Evolutionary conservation across 2,113 vertebrate genomes (phyloP).

Genomic region (Theropithecus gelada): DNA sequence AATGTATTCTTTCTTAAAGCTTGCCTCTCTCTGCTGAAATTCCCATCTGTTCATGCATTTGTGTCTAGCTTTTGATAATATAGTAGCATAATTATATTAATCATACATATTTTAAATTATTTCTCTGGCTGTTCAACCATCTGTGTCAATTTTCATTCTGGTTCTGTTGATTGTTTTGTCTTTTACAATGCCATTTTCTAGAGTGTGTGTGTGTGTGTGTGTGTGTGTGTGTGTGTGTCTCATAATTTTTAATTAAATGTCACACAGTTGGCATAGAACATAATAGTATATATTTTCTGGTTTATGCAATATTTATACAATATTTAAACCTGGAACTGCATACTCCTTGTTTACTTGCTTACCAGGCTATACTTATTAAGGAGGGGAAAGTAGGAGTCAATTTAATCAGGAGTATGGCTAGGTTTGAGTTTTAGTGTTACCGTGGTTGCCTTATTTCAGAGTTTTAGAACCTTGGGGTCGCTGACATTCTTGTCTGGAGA

Average conservation of each 20-base stretch:
- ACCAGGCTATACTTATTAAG: background rate
- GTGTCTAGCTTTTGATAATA: background rate
- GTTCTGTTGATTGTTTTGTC: background rate
- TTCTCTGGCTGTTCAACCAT: background rate
- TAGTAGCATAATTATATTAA: background rate
- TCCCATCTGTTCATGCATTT: background rate
- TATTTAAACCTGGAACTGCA: background rate
- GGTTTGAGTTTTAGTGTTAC: background rate
- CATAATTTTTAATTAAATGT: background rate
- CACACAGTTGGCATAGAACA: background rate
- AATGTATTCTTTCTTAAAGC: background rate
- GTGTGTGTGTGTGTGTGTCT: background rate
- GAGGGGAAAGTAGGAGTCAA: too few species aligned
- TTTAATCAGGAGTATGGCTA: background rate
- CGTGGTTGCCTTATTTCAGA: background rate
- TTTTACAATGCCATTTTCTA: background rate
- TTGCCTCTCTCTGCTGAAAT: background rate
- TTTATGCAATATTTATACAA: background rate
- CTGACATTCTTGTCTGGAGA: background rate
- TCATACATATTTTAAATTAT: background rate
- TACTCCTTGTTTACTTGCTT: background rate
- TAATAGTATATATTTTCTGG: background rate
- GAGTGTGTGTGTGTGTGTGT: background rate
- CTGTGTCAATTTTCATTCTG: background rate
- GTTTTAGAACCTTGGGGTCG: background rate